Conservation (phyloP, 2,113 vertebrate genomes). For the Elaphurus davidianus region DNA sequence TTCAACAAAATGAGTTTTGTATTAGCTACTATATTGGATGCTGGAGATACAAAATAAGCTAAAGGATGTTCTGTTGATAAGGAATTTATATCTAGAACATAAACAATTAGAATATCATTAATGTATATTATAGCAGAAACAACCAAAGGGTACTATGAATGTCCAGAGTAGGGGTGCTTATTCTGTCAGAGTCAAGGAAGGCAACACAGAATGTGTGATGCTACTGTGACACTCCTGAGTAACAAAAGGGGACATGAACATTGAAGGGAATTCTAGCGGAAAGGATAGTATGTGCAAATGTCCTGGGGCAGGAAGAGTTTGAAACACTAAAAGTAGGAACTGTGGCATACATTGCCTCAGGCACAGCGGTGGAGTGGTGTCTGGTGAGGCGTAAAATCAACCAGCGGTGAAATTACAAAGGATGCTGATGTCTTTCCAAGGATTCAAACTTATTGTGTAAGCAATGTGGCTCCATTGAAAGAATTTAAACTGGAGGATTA, state of each 20-base stretch:
- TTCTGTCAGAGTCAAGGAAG: neutral
- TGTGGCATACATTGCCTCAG: neutral
- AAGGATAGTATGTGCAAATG: neutral
- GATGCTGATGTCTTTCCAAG: neutral
- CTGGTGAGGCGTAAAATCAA: neutral
- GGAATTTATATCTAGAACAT: neutral
- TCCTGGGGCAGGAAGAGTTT: neutral
- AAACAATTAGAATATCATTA: neutral
- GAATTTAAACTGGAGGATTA: conserved; percentile 18
- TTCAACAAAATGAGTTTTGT: neutral
- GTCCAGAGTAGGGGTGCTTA: neutral
- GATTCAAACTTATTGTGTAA: neutral
- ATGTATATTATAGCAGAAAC: neutral
- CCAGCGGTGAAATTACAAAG: neutral
- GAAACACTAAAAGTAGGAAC: neutral
- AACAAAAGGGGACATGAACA: neutral
- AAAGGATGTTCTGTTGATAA: neutral
- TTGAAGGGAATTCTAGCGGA: neutral
- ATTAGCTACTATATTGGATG: neutral
- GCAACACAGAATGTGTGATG: neutral
- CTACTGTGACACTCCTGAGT: neutral
- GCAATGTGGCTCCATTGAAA: neutral
- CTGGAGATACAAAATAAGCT: neutral
- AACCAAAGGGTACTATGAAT: neutral
- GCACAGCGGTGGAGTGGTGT: neutral